phyloP scores from a whole-genome alignment of 2,113 vertebrate species.

The Balaenoptera acutorostrata region DNA sequence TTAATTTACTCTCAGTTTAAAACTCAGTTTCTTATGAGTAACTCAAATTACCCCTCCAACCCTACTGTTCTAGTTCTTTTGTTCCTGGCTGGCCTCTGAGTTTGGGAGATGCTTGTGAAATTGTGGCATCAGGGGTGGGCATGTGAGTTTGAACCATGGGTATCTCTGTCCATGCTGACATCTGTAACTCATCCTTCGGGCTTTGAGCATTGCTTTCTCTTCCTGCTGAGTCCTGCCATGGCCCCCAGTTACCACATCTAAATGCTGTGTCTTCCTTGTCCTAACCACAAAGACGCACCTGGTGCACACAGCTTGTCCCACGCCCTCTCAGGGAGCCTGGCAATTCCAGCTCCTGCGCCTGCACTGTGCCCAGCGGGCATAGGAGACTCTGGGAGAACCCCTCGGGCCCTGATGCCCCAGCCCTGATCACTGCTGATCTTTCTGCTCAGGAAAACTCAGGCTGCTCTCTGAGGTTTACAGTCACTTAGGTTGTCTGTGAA shows the following conservation, averaged over 20 bases:
- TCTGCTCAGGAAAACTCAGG: background rate
- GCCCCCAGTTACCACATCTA: too few species aligned
- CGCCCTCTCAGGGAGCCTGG: background rate
- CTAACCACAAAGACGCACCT: background rate
- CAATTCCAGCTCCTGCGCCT: background rate
- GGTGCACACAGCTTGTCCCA: background rate
- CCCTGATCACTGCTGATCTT: background rate
- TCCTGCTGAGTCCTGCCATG: background rate
- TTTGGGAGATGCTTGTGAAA: background rate
- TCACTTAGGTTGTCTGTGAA: background rate
- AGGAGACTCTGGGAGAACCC: background rate
- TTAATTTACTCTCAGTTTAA: background rate
- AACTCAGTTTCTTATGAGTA: background rate
- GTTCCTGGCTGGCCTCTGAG: background rate
- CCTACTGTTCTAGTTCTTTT: background rate
- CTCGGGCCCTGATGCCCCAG: too few species aligned
- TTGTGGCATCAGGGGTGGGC: background rate
- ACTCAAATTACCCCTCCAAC: background rate
- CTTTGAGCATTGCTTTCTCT: background rate
- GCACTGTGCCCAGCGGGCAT: background rate
- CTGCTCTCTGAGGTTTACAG: background rate
- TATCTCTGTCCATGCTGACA: background rate
- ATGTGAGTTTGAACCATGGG: background rate
- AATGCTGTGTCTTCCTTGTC: background rate
- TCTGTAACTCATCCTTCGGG: background rate